These are phyloP conservation scores for Cheilinus undulatus DNA, from an alignment of 2,113 vertebrate species.

Conservation along the genomic window DNA sequence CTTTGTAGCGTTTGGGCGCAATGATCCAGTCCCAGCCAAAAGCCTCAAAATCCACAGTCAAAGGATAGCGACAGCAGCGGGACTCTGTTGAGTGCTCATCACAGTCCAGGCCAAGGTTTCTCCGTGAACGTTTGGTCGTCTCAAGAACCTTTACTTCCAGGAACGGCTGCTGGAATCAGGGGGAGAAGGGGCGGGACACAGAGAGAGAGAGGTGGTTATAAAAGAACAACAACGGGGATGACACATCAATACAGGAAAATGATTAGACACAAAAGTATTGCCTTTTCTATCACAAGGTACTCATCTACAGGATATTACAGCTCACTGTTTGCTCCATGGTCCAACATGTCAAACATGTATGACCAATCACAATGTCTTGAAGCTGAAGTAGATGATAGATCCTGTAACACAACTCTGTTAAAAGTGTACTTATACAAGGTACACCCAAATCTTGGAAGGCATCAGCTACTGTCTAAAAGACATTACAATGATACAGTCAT, in stretches of 20 bases:
- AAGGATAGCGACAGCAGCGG: conserved; percentile 96
- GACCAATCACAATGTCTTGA: too few relatives aligned
- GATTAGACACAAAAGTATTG: neutral
- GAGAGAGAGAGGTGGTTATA: conserved; percentile 76
- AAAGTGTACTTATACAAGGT: too few relatives aligned
- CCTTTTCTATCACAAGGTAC: neutral
- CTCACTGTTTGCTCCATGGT: neutral
- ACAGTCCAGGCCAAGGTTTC: conserved; percentile 96
- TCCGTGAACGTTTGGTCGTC: conserved; percentile 93
- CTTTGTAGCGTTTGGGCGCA: conserved; percentile 97
- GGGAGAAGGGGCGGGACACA: conserved; percentile 55
- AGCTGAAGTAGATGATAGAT: too few relatives aligned
- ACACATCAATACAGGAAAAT: neutral
- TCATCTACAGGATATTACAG: neutral
- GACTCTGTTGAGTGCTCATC: conserved; percentile 97
- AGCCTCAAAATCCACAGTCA: conserved; percentile 98
- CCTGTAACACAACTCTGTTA: too few relatives aligned
- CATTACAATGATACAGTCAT: too few relatives aligned
- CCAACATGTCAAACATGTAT: too few relatives aligned
- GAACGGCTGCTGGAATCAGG: conserved; percentile 92
- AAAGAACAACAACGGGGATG: conserved; percentile 55
- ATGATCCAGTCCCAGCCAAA: conserved; percentile 99
- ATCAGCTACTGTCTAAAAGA: too few relatives aligned
- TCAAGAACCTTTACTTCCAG: conserved; percentile 98
- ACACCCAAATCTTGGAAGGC: too few relatives aligned